phyloP scores from a whole-genome alignment of 1,140 invertebrate species.

The Drosophila ogumai region DNA sequence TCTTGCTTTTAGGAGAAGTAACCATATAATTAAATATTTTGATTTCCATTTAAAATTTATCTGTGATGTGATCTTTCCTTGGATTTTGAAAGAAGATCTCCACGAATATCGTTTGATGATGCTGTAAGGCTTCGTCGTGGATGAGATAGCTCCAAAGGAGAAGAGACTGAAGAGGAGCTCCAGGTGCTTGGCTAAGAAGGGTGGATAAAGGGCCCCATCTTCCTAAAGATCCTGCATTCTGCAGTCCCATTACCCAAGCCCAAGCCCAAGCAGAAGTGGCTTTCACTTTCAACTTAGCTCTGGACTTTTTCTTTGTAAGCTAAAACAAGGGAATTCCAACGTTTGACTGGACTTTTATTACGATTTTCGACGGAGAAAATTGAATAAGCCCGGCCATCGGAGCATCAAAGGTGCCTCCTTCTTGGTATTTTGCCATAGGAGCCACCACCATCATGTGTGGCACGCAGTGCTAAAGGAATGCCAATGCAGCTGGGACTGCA shows the following conservation, averaged over 20 bases:
- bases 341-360: not conserved
- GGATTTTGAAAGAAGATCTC: too few relatives aligned
- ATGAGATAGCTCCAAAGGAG: too few relatives aligned
- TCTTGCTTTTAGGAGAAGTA: not conserved
- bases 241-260: not conserved
- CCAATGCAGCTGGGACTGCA: conserved; percentile 26
- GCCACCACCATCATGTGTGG: conserved; percentile 32
- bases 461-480: conserved; percentile 34
- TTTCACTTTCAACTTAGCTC: not conserved
- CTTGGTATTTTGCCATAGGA: conserved; percentile 10
- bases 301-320: conserved; percentile 1
- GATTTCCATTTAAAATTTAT: not conserved
- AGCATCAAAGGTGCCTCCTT: conserved; percentile 20
- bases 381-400: conserved; percentile 13
- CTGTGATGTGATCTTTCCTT: not conserved
- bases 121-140: too few relatives aligned
- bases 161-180: too few relatives aligned
- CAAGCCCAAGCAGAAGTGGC: not conserved
- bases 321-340: not conserved
- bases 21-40: not conserved
- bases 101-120: too few relatives aligned
- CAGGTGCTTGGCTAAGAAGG: too few relatives aligned
- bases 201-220: not conserved
- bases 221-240: not conserved
- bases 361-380: not conserved